phyloP scores from a whole-genome alignment of 64 coral and sea anemone species.

The Hydrozoanthus tunicans region DNA sequence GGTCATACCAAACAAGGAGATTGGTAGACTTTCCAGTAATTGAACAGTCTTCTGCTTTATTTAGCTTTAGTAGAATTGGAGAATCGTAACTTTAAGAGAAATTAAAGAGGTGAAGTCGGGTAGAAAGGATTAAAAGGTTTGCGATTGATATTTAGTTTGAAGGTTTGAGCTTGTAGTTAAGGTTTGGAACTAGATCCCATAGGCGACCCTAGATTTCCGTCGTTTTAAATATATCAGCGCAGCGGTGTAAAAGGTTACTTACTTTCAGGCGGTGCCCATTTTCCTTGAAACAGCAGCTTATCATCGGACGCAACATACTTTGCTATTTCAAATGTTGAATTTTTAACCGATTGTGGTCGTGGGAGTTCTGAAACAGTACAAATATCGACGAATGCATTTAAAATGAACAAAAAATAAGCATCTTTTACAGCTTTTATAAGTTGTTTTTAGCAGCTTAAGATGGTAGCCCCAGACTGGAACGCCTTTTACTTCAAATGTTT shows the following conservation, averaged over 20 bases:
- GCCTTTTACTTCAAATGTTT: too few species aligned
- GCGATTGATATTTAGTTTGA: too few species aligned
- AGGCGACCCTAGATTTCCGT: not conserved
- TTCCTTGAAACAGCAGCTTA: not conserved
- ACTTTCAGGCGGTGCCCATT: slow-evolving; percentile 34
- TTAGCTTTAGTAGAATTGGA: too few species aligned
- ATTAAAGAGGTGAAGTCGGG: too few species aligned
- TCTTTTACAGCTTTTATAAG: not conserved
- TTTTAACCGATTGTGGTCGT: slow-evolving; percentile 14
- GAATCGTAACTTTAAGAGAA: too few species aligned
- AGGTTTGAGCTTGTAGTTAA: not conserved
- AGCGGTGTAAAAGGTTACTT: not conserved
- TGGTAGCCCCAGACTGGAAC: too few species aligned
- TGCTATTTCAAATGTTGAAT: slow-evolving; percentile 18
- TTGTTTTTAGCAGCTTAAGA: not conserved
- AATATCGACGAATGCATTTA: not conserved
- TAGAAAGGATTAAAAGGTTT: too few species aligned
- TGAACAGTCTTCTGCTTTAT: too few species aligned
- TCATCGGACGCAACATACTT: not conserved
- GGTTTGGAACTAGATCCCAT: not conserved
- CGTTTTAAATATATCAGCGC: too few species aligned
- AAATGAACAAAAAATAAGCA: not conserved
- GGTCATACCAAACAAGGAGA: too few species aligned
- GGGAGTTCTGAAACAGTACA: slow-evolving; percentile 9
- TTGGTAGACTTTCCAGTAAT: too few species aligned